phyloP scores from a whole-genome alignment of 2,113 vertebrate genomes.

The Entelurus aequoreus region DNA sequence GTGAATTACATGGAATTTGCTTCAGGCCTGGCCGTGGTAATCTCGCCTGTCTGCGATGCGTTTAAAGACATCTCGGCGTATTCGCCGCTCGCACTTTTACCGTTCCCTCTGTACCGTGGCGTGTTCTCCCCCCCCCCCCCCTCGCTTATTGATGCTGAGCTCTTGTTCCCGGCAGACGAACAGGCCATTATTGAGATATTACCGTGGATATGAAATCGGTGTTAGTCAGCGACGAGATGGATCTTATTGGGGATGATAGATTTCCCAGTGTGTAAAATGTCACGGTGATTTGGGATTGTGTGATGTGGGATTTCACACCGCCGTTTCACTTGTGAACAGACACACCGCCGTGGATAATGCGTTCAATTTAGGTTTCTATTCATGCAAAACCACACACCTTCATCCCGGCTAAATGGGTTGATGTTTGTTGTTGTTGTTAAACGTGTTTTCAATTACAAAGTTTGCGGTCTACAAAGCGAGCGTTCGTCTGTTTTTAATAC shows the following conservation, averaged over 20 bases:
- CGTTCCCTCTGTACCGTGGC: conserved; percentile 52
- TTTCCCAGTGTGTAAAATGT: conserved; percentile 60
- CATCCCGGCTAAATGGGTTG: neutral
- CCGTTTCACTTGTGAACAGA: conserved; percentile 45
- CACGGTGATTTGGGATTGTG: conserved; percentile 65
- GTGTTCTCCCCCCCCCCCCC: conserved; percentile 30
- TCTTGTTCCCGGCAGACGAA: conserved; percentile 57
- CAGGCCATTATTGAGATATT: conserved; percentile 64
- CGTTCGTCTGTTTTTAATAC: conserved; percentile 6
- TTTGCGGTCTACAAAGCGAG: no score
- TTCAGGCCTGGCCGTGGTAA: conserved; percentile 51
- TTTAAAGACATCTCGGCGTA: conserved; percentile 61
- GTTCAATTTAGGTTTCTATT: conserved; percentile 26
- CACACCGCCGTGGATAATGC: conserved; percentile 49
- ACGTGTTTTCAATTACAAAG: no score
- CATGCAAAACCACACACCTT: conserved; percentile 22
- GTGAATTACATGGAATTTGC: conserved; percentile 52
- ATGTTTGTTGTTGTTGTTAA: no score
- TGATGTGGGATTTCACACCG: conserved; percentile 67
- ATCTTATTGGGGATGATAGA: conserved; percentile 38
- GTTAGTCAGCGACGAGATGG: conserved; percentile 53
- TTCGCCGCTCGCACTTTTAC: conserved; percentile 39
- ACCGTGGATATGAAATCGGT: conserved; percentile 58
- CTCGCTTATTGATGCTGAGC: conserved; percentile 48
- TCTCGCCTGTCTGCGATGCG: conserved; percentile 55